phyloP scores from a whole-genome alignment of 2,888 invertebrate species.

The Sesia apiformis region DNA sequence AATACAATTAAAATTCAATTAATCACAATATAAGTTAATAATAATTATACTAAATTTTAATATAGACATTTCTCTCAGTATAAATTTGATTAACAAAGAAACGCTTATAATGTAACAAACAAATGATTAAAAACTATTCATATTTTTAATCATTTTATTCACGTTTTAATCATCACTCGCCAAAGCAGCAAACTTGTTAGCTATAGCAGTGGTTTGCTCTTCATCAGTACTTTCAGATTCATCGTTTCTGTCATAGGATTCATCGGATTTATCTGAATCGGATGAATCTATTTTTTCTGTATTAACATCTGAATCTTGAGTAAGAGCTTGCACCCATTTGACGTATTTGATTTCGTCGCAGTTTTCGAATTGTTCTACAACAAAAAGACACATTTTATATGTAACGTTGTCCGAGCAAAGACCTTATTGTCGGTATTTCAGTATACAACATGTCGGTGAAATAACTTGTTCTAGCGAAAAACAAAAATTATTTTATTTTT shows the following conservation, averaged over 20 bases:
- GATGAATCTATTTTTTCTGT: slow-evolving; percentile 13
- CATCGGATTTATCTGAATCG: slow-evolving; percentile 16
- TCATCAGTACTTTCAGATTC: slow-evolving; percentile 17
- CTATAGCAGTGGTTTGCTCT: slow-evolving; percentile 28
- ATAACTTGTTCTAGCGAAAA: neutral
- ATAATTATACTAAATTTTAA: no score
- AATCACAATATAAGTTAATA: no score
- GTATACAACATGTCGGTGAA: no score
- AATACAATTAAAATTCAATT: no score
- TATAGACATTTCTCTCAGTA: neutral
- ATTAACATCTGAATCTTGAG: slow-evolving; percentile 3
- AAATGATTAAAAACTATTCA: neutral
- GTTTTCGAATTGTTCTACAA: slow-evolving; percentile 73
- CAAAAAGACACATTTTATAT: neutral
- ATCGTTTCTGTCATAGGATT: slow-evolving; percentile 12
- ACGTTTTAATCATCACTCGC: slow-evolving; percentile 9
- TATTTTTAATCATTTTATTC: neutral
- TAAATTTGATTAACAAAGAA: neutral
- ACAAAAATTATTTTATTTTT: neutral
- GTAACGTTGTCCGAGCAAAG: neutral
- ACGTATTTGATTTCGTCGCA: slow-evolving; percentile 78
- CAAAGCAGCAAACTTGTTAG: slow-evolving; percentile 64
- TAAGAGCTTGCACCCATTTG: slow-evolving; percentile 79
- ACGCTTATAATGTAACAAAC: neutral
- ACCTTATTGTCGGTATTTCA: no score